Evolutionary conservation across 2,113 vertebrate species (phyloP), one percentile per base, ranked within the genome.

Genomic region (Psophia crepitans): DNA sequence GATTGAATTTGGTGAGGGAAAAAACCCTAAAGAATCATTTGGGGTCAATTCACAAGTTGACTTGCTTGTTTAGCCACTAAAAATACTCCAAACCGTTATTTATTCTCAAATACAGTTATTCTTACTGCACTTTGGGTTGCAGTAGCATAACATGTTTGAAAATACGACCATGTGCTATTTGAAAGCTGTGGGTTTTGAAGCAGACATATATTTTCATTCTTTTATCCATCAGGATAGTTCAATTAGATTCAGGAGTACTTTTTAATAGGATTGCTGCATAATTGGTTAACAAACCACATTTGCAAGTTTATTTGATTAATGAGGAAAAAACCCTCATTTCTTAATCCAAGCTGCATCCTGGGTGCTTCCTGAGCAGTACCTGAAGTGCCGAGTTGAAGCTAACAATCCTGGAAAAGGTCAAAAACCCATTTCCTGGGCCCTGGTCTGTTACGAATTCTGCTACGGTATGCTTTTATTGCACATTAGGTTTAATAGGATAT

Each of bases 401-500:
- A 74, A 58, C 28, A 74, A 14, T 15, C 16, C 9, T 79, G n/a
- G 73, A 44, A 84, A 51, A 69, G 69, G 92, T 86, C 84, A 93
- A 69, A 93, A 86, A 10, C 16, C 3, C 30, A 28, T 74, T 96
- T 88, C 39, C 43, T 88, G 26, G 39, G 39, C 20, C 56, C 54
- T 61, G 56, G 12, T 80, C 87, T 57, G 10, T 35, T 89, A 28
- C 28, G 78, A 87, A 93, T 92, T 73, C 78, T 79, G 33, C 63
- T 82, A 66, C 0, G 1, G 21, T 58, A 20, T 63, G 57, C 56
- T 90, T 96, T 95, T 89, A 92, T 85, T 90, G 81, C 81, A 69
- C 74, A 39, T 89, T 92, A 82, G 61, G 73, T 96, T 93, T 96
- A 93, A 90, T 66, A 87, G 86, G 93, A 73, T 83, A 77, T 88